Evolutionary conservation across 2,113 vertebrate species (phyloP), one percentile per base, ranked within the genome.

Genomic region (Columba livia): DNA sequence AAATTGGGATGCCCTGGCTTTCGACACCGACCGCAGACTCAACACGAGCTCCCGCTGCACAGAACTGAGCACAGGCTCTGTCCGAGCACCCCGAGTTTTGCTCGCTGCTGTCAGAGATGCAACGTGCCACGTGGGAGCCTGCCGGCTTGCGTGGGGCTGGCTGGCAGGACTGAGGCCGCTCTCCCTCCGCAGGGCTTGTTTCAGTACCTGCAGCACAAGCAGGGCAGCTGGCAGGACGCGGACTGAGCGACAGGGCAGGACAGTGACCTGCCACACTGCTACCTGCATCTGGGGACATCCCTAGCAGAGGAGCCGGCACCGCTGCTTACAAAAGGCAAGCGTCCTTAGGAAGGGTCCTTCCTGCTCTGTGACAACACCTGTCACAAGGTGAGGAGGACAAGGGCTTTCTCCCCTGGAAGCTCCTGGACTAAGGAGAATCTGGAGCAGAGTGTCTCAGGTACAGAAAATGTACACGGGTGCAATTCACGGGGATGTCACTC

Each of bases 151-250:
- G 11, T 1, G 0, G 54, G 42, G 19, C 60, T 34, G 5, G 12
- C 36, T 66, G 71, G 61, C 17, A 19, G 29, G 36, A n/a, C 69
- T 5, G 53, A 40, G 48, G 79, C 34, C 0, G 1, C 31, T 56
- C 57, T 36, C 32, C 77, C 57, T n/a, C 6, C 23, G 32, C 25
- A 32, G 44, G 31, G 31, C 34, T 65, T 20, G 28, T 20, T 38
- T 19, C 23, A 31, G n/a, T 9, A 23, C 21, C 61, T 18, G 71
- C 71, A 60, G 70, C 54, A n/a, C n/a, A 12, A 71, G 58, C 0
- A 1, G 0, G 1, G 60, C 50, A 28, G 31, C 54, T 36, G 48
- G 75, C 26, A 29, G 58, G 58, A 34, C 1, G 2, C 0, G 14
- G 50, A 16, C 38, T 5, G 38, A 40, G 44, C 2, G 8, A 69